A percentile compares a stretch with the other conserved stretches of the same genome.
These are phyloP conservation scores for Camponotus pennsylvanicus DNA, from an alignment of 1,140 invertebrate species.

Conservation along the genomic window DNA sequence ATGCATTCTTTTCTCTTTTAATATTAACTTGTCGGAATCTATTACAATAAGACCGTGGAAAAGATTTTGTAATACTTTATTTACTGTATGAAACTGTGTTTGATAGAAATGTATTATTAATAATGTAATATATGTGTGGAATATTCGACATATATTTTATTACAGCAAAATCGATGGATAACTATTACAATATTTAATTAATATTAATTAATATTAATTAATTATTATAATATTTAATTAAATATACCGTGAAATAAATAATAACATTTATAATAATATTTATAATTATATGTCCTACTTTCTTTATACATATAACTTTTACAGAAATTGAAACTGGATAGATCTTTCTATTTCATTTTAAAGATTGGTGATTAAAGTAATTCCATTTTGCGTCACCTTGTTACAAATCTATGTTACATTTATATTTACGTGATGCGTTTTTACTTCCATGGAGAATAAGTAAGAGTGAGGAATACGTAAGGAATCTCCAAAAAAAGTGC, in stretches of 20 bases:
- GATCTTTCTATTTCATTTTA: neutral
- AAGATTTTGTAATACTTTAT: neutral
- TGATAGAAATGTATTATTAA: slow-evolving; percentile 1
- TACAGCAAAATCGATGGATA: neutral
- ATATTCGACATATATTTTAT: neutral
- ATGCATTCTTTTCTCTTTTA: neutral
- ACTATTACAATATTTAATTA: neutral
- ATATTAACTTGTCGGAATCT: slow-evolving; percentile 21
- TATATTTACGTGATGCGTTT: neutral
- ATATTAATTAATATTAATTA: too few relatives aligned
- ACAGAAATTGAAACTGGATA: neutral
- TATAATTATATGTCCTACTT: neutral
- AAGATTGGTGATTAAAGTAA: neutral
- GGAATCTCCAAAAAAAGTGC: neutral
- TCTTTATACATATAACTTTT: neutral
- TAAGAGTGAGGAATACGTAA: neutral
- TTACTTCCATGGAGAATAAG: neutral
- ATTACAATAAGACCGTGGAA: neutral
- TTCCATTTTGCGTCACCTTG: neutral
- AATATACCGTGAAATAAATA: neutral
- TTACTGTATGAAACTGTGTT: neutral
- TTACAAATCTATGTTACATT: neutral
- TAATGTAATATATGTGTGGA: neutral
- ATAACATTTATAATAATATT: neutral
- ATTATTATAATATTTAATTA: neutral